Base-by-base conservation (phyloP, 2,888 invertebrate species). In the Ophion slaviceki region DNA sequence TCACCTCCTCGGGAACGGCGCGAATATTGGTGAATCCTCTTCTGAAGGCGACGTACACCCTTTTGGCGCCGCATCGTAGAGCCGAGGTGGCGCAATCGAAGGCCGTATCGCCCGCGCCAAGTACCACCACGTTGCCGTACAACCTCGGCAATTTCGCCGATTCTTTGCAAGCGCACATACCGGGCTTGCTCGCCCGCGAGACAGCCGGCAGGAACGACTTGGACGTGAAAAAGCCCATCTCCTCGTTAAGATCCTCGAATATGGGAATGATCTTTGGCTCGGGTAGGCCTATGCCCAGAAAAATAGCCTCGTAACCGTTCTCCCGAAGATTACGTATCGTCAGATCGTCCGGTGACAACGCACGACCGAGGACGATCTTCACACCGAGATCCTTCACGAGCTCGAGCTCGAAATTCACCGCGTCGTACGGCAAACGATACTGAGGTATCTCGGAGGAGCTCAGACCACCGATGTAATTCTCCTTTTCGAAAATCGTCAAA, bases 81-180 rank as follows among this genome's bases (percentile, higher is more conserved):
- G 99, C 99, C 0, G 99, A 99, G 0, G 99, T 99, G 0, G 99
- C 99, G 94, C 99, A 99, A 94, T 99, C 99, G 93, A 99, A 99
- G 0, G 99, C 99, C 0, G 99, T 99, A 93, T 99, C 99, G 0
- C 99, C 99, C 0, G 99, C 98, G 0, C 99, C 99, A 59, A 99
- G 94, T 0, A 99, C 99, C 82, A 99, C 96, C 0, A 97, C 97
- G 89, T 96, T 97, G 0, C 99, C 99, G 88, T 95, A 94, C 8
- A 99, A 93, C 68, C 95, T 94, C 0, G 99, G 99, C 64, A 99
- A 94, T 11, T 10, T 74, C 66, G 92, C 87, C 28, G 90, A 88
- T 1, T 95, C 92, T 14, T 92, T 92, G 0, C 96, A 94, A 1
- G 95, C 95, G 92, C 99, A 99, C 91, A 91, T 93, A 95, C 97